These are phyloP conservation scores for Catagonus wagneri DNA, from an alignment of 2,113 vertebrate species.

Conservation along the genomic window DNA sequence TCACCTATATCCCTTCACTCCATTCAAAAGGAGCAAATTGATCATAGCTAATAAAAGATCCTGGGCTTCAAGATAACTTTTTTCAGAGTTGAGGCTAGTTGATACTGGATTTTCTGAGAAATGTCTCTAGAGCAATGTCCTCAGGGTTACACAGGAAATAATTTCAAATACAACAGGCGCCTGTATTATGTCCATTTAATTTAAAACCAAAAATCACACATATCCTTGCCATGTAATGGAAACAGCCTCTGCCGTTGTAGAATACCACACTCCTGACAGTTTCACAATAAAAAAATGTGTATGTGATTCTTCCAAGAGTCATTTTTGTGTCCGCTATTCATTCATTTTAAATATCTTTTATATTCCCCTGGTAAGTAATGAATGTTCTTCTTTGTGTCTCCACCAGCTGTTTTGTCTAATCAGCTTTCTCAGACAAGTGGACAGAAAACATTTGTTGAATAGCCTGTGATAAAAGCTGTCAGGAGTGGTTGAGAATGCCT, in stretches of 20 bases:
- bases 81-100: neutral
- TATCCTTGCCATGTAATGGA: neutral
- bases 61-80: neutral
- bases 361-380: slow-evolving; percentile 47
- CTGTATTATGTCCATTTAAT: neutral
- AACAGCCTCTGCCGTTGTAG: neutral
- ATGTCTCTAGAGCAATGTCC: neutral
- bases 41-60: neutral
- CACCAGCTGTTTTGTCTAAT: slow-evolving; percentile 64
- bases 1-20: neutral
- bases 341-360: slow-evolving; percentile 51
- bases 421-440: slow-evolving; percentile 61
- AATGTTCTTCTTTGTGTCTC: slow-evolving; percentile 53
- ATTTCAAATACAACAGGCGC: neutral
- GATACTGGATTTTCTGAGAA: neutral
- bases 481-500: slow-evolving; percentile 30
- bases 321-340: slow-evolving; percentile 9
- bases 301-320: slow-evolving; percentile 30
- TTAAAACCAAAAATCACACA: neutral
- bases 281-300: neutral
- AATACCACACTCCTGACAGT: neutral
- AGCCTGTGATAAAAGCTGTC: slow-evolving; percentile 70
- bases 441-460: slow-evolving; percentile 74
- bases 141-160: neutral
- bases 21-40: neutral